phyloP scores from a whole-genome alignment of 2,113 vertebrate species.

The Hystrix cristata region DNA sequence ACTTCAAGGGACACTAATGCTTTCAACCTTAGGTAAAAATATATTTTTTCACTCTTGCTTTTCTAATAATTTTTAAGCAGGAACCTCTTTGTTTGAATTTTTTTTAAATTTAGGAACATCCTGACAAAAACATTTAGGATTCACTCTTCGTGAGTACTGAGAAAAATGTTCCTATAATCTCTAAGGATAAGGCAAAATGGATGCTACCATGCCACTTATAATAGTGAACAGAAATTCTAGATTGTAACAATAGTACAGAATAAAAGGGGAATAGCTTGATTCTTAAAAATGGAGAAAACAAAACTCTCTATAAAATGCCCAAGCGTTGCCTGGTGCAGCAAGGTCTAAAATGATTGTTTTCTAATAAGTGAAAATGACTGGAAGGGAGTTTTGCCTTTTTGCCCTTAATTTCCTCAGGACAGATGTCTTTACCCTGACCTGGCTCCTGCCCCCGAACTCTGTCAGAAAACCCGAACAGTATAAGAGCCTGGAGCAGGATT shows the following conservation, averaged over 20 bases:
- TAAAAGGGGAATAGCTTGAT: not conserved
- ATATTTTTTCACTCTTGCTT: not conserved
- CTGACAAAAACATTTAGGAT: not conserved
- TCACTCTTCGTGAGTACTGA: not conserved
- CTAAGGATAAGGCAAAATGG: constrained; percentile 6
- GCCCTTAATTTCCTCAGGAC: not conserved
- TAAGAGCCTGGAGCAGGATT: not conserved
- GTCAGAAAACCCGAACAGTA: not conserved
- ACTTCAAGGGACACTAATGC: not conserved
- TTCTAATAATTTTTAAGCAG: constrained; percentile 23
- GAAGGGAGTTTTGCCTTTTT: constrained; percentile 40
- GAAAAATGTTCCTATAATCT: not conserved
- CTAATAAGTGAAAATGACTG: not conserved
- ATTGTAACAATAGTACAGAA: not conserved
- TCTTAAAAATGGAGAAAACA: not conserved
- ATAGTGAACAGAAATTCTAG: not conserved
- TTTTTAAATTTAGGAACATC: not conserved
- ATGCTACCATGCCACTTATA: not conserved
- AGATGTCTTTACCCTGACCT: not conserved
- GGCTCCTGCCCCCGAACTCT: not conserved
- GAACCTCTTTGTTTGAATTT: not conserved
- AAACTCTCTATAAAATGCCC: not conserved
- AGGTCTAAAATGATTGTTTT: not conserved
- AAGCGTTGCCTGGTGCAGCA: not conserved
- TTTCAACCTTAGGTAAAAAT: not conserved